Evolutionary conservation across 2,113 vertebrate species (phyloP).

Genomic region (Isurus oxyrinchus): DNA sequence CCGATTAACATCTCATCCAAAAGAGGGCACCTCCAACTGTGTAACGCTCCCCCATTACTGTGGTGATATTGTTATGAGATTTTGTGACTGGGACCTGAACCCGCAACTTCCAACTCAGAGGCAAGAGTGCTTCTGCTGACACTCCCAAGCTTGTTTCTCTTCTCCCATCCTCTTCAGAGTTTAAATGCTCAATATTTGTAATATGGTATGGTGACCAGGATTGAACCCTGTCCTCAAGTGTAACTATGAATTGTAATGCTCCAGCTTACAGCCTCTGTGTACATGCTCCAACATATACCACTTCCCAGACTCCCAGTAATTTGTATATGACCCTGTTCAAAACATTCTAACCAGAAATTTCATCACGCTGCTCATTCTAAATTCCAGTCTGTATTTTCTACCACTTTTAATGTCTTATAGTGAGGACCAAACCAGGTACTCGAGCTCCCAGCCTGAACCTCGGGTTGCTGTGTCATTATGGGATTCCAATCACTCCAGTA

Average conservation of each 20-base stretch:
- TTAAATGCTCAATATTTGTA: neutral
- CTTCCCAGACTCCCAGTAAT: neutral
- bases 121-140: neutral
- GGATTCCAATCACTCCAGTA: conserved; percentile 60
- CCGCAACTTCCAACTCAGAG: neutral
- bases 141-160: neutral
- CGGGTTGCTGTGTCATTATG: conserved; percentile 58
- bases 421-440: conserved; percentile 72
- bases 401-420: conserved; percentile 49
- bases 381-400: neutral
- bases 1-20: neutral
- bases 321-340: neutral
- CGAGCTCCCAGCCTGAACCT: conserved; percentile 87
- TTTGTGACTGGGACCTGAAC: neutral
- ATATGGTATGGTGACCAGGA: neutral
- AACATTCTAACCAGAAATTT: conserved; percentile 13
- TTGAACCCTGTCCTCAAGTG: neutral
- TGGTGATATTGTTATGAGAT: neutral
- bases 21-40: neutral
- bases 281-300: neutral
- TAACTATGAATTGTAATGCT: neutral
- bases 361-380: neutral
- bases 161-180: neutral
- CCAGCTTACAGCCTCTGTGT: neutral
- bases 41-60: neutral